Base-by-base conservation (phyloP, 2,888 invertebrate species). In the Thysanoteuthis rhombus region DNA sequence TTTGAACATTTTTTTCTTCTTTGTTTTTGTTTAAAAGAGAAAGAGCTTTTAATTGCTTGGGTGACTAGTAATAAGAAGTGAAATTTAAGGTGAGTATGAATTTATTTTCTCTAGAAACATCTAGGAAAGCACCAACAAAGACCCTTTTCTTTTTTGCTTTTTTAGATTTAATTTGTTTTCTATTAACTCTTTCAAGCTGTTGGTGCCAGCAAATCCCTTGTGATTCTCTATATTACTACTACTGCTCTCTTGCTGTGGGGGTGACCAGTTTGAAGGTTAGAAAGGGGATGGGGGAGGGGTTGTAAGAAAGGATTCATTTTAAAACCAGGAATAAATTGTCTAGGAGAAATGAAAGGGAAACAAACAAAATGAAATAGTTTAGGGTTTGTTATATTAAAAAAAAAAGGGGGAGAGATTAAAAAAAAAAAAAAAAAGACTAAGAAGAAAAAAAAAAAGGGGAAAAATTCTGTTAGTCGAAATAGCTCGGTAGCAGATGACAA, bases 401-500 rank as follows among this genome's bases (percentile, higher is more conserved):
- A 58, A 75, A 75, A 16, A 10, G 36, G 19, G n/a, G n/a, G n/a
- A 12, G 1, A 3, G 22, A n/a, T n/a, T n/a, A 75, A 16, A 75
- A 52, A 75, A n/a, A 0, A 16, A 75, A 16, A 75, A n/a, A 16
- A 75, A 75, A n/a, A 75, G 12, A n/a, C n/a, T 16, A 75, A 75
- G n/a, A 75, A 16, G 36, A n/a, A 16, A 75, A 75, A n/a, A 75
- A 10, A n/a, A 10, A n/a, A 75, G 36, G n/a, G 75, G 36, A 75
- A 75, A 75, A 12, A n/a, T n/a, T 75, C 36, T 75, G 75, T 75
- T 75, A 75, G 75, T 75, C 75, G 75, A 75, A 75, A 75, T 75
- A 75, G 75, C 75, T 75, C n/a, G n/a, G 75, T 75, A 75, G 75
- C 75, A 75, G 75, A 75, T 75, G 75, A 75, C 75, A 75, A 75